Percentiles rank a stretch among this genome's conserved stretches.
phyloP scores from a whole-genome alignment of 2,797 vertebrate species.

The Spheniscus humboldti region DNA sequence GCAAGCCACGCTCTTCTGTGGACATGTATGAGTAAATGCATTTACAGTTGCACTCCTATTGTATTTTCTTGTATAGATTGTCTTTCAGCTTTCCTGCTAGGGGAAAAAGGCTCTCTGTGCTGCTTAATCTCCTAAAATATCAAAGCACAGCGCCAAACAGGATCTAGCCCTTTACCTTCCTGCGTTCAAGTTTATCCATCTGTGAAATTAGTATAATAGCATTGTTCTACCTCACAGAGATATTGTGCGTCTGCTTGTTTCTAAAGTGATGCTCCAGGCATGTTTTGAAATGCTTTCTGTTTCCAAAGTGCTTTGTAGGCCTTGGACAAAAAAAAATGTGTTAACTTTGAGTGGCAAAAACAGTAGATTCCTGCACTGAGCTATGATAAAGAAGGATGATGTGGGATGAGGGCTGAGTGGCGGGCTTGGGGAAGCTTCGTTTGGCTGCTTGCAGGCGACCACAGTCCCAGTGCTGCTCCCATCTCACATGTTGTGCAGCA shows the following conservation, averaged over 20 bases:
- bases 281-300: constrained; percentile 39
- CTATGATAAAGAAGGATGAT: neutral
- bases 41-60: neutral
- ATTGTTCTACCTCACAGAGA: constrained; percentile 56
- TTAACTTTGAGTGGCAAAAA: neutral
- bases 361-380: neutral
- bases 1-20: neutral
- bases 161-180: constrained; percentile 42
- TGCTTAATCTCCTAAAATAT: constrained; percentile 22
- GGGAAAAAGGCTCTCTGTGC: neutral
- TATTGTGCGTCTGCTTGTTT: constrained; percentile 21
- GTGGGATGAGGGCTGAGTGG: neutral
- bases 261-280: constrained; percentile 48
- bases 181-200: constrained; percentile 26
- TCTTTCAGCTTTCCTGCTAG: neutral
- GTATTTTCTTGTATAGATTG: neutral
- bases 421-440: neutral
- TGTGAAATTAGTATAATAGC: constrained; percentile 66
- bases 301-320: neutral
- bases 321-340: neutral
- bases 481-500: neutral
- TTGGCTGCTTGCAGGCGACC: neutral
- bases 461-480: neutral
- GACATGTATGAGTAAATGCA: neutral
- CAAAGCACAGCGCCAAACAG: neutral